Evolutionary conservation across 2,888 invertebrate genomes (phyloP).

Genomic region (Gonocerus acuteangulatus): DNA sequence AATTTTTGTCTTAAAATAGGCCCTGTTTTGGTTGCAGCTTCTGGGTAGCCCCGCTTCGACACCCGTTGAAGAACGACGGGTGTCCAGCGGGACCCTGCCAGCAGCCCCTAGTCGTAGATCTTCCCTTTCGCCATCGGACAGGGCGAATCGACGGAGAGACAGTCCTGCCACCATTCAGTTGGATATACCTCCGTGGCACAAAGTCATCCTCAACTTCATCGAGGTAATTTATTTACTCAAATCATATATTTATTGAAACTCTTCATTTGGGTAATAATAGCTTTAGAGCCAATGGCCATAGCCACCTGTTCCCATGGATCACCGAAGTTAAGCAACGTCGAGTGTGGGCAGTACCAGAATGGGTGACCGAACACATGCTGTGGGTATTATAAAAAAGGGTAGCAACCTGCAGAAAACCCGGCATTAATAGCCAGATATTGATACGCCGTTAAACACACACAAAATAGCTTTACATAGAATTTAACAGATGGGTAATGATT

Average conservation of each 20-base stretch:
- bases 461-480: too few species aligned
- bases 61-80: constrained; percentile 38
- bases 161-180: constrained; percentile 43
- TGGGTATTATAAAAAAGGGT: too few species aligned
- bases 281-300: too few species aligned
- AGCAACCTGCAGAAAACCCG: too few species aligned
- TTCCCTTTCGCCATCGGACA: constrained; percentile 43
- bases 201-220: constrained; percentile 44
- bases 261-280: not conserved
- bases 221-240: constrained; percentile 40
- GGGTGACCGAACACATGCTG: too few species aligned
- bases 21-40: constrained; percentile 27
- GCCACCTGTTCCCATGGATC: too few species aligned
- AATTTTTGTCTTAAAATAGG: constrained; percentile 17
- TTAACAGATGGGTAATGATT: too few species aligned
- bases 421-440: too few species aligned
- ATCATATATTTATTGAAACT: not conserved
- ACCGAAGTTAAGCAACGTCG: too few species aligned
- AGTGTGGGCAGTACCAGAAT: too few species aligned
- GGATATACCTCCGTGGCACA: constrained; percentile 44
- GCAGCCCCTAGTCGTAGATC: constrained; percentile 42
- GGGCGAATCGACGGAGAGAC: constrained; percentile 41
- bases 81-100: constrained; percentile 37
- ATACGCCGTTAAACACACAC: too few species aligned
- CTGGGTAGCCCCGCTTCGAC: constrained; percentile 36